phyloP scores from a whole-genome alignment of 2,113 vertebrate species.

The Melanerpes formicivorus region DNA sequence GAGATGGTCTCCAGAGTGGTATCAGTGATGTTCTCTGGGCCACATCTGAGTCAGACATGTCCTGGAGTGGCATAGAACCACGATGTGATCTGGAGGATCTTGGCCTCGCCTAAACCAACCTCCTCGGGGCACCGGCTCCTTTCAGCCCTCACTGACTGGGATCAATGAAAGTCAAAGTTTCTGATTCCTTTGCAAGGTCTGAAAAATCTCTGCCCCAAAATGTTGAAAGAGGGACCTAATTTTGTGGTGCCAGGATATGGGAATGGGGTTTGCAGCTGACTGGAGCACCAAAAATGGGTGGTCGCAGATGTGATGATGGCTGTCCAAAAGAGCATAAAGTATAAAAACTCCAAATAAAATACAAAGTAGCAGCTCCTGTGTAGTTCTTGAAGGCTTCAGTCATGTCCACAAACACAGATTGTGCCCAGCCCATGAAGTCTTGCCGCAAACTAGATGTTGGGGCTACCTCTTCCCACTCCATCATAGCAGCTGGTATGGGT shows the following conservation, averaged over 20 bases:
- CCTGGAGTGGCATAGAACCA: fast-evolving
- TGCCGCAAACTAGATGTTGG: fast-evolving
- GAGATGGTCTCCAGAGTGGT: not conserved
- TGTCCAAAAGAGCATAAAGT: not conserved
- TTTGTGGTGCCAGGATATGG: fast-evolving
- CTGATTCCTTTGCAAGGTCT: fast-evolving
- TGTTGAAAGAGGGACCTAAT: fast-evolving
- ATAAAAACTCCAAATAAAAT: not conserved
- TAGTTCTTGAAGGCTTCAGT: fast-evolving
- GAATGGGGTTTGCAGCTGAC: fast-evolving
- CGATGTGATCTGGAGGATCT: fast-evolving
- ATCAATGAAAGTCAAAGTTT: not conserved
- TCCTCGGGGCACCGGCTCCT: fast-evolving
- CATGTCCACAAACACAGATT: fast-evolving
- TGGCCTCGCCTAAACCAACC: fast-evolving
- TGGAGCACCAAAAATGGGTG: not conserved
- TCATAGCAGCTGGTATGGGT: not conserved
- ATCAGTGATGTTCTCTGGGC: not conserved
- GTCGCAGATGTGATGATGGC: fast-evolving
- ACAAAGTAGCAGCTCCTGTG: not conserved
- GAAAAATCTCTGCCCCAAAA: not conserved
- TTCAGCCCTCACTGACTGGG: fast-evolving
- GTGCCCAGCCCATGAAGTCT: not conserved
- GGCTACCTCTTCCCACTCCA: not conserved
- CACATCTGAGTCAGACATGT: fast-evolving